These are phyloP conservation scores for Clarias magur DNA, from an alignment of 2,113 vertebrate species.

Conservation along the genomic window DNA sequence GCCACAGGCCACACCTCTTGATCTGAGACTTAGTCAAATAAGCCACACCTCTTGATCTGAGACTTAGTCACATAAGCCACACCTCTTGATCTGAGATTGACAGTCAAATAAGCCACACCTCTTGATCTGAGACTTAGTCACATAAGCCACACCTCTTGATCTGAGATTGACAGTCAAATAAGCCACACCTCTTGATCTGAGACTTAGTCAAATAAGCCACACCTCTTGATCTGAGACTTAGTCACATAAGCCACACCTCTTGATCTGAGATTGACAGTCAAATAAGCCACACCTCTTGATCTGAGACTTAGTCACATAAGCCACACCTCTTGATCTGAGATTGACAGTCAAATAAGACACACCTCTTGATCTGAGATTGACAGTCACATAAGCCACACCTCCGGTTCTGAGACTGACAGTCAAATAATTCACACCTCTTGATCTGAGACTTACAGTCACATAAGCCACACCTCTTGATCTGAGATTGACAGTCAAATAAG, in stretches of 20 bases:
- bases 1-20: too few species aligned
- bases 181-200: too few species aligned
- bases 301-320: background rate
- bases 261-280: background rate
- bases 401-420: background rate
- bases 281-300: background rate
- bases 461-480: background rate
- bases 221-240: background rate
- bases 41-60: too few species aligned
- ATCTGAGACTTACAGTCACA: background rate
- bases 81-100: too few species aligned
- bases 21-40: too few species aligned
- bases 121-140: too few species aligned
- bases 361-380: background rate
- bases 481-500: too few species aligned
- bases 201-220: background rate
- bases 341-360: background rate
- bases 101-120: too few species aligned
- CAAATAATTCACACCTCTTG: background rate
- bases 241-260: background rate
- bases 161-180: too few species aligned
- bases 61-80: too few species aligned
- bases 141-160: background rate
- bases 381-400: background rate
- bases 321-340: background rate